Percentiles rank a stretch among this genome's conserved stretches.
These are phyloP conservation scores for Aphidoletes aphidimyza DNA, from an alignment of 2,888 invertebrate genomes.

Conservation along the genomic window DNA sequence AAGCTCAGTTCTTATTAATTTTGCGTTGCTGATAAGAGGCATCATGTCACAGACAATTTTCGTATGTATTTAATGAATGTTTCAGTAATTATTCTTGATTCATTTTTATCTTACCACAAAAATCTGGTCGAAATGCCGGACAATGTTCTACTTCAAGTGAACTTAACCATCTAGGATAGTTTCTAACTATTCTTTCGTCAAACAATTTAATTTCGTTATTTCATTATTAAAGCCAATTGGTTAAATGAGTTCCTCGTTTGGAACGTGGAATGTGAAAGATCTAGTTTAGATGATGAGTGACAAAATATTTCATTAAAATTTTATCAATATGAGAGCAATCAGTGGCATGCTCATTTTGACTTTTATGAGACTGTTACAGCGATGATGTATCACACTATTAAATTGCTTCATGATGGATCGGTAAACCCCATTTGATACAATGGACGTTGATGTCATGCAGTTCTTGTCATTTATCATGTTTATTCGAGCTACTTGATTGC, in stretches of 20 bases:
- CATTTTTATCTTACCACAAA: too few species aligned
- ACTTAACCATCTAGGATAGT: too few species aligned
- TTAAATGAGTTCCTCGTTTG: background rate
- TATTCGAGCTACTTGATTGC: background rate
- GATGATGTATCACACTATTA: background rate
- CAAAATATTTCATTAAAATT: background rate
- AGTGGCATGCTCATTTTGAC: background rate
- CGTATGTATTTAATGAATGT: too few species aligned
- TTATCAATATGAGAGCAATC: background rate
- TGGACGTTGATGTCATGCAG: background rate
- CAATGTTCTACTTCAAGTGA: too few species aligned
- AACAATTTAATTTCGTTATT: background rate
- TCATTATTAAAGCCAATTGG: conserved; percentile 26
- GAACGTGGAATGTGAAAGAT: too few species aligned
- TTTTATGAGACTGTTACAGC: background rate
- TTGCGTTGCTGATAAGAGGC: too few species aligned
- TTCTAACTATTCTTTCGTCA: too few species aligned
- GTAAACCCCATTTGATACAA: background rate
- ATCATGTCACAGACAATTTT: too few species aligned
- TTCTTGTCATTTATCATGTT: conserved; percentile 20
- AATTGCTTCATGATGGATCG: background rate
- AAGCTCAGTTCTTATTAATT: too few species aligned
- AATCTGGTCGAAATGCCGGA: too few species aligned
- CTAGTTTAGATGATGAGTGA: too few species aligned
- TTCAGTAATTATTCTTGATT: too few species aligned